These are phyloP conservation scores for Rhizoglyphus robini DNA, from an alignment of 1,140 invertebrate genomes.

Conservation along the genomic window DNA sequence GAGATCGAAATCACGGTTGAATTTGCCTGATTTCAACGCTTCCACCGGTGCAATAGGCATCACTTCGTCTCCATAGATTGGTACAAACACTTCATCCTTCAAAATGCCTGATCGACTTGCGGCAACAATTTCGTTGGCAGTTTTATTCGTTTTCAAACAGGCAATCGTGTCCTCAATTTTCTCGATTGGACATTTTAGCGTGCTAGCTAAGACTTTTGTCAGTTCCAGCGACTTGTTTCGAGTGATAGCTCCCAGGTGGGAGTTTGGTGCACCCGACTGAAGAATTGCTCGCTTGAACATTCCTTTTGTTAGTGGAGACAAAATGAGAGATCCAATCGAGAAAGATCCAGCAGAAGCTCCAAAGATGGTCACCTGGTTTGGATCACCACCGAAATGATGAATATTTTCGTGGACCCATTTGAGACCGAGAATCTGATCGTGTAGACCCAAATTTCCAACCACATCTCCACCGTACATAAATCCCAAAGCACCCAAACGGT, in stretches of 20 bases:
- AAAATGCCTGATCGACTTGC: neutral
- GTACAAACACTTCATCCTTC: neutral
- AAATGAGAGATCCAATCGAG: constrained; percentile 34
- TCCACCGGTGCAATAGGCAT: neutral
- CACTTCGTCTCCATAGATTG: neutral
- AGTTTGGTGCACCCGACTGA: neutral
- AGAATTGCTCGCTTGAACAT: neutral
- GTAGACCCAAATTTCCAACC: no score
- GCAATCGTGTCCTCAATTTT: neutral
- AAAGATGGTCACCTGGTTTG: no score
- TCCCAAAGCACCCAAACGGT: no score
- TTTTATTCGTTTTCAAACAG: neutral
- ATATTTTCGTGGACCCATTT: no score
- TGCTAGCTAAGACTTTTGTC: neutral
- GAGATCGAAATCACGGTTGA: neutral
- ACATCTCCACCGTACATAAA: no score
- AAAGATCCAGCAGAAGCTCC: constrained; percentile 31
- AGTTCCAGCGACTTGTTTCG: neutral
- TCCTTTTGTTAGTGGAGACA: no score
- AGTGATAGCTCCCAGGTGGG: neutral
- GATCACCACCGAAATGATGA: no score
- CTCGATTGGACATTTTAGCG: neutral
- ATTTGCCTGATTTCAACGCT: neutral
- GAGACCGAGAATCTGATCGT: no score
- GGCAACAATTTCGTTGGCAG: neutral